These are phyloP conservation scores for Typhlichthys eigenmanni DNA, from an alignment of 2,797 vertebrate species.

Conservation along the genomic window DNA sequence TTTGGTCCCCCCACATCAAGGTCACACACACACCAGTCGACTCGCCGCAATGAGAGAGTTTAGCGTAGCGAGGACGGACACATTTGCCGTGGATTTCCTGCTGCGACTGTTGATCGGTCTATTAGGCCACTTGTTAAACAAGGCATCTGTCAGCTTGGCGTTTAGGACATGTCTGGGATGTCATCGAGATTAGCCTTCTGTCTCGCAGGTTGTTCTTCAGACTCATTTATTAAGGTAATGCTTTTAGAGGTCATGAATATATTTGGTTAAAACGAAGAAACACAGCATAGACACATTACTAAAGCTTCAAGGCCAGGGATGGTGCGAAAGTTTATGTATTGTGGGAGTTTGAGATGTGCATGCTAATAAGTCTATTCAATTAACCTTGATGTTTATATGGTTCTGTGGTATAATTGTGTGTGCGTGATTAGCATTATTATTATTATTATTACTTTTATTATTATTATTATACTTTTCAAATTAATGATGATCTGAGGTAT, in stretches of 20 bases:
- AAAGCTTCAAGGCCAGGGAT: too few species aligned
- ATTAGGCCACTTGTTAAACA: constrained; percentile 18
- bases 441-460: too few species aligned
- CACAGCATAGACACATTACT: background rate
- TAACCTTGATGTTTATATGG: background rate
- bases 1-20: constrained; percentile 14
- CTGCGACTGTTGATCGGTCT: constrained; percentile 30
- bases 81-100: constrained; percentile 14
- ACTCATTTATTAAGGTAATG: background rate
- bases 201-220: background rate
- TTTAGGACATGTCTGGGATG: background rate
- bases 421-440: too few species aligned
- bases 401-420: too few species aligned
- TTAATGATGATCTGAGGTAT: too few species aligned
- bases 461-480: too few species aligned
- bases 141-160: constrained; percentile 16
- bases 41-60: background rate
- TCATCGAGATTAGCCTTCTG: background rate
- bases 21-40: constrained; percentile 23
- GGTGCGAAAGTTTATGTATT: too few species aligned
- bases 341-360: background rate
- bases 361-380: background rate
- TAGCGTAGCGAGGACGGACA: constrained; percentile 7
- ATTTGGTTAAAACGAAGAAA: too few species aligned
- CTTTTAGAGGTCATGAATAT: background rate